Base-by-base conservation (phyloP, 2,113 vertebrate genomes). In the Strigops habroptila region DNA sequence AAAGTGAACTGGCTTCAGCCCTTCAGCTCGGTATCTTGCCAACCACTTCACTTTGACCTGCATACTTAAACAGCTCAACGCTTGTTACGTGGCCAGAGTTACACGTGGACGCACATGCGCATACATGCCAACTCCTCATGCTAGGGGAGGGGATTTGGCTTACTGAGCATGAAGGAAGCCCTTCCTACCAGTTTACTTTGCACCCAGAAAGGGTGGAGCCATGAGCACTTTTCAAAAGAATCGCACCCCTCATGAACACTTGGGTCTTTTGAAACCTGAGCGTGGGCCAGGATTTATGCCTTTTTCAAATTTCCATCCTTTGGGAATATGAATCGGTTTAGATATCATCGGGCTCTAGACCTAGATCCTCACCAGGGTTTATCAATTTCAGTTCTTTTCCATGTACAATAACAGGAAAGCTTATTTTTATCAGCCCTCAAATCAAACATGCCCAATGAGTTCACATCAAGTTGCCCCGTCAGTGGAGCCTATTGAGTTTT, bases 351-450 rank as follows among this genome's bases (percentile, higher is more conserved):
- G 68, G 51, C 71, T 82, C 33, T 73, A 90, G 90, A 75, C 44
- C 12, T 16, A 82, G 78, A 44, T 87, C 35, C 24, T 90, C 18
- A 53, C 2, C 59, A 18, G 28, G 85, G 41, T 89, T 89, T 91
- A 87, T 76, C 74, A 87, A 3, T 87, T 69, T 53, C 78, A 63
- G 31, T 87, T 87, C 60, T 86, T 96, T 87, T 70, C 41, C 59
- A 27, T 4, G 41, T 53, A 62, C 44, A 90, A 19, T 52, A 94
- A 53, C 44, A 62, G 81, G 62, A 79, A 82, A 60, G 64, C 35
- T 92, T 86, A 19, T 46, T 92, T 91, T 93, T 93, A 92, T 86
- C 95, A 91, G 86, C 46, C 39, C 31, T 76, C 46, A 70, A 73
- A 82, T 86, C 77, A 84, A 89, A 65, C 0, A 1, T 90, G 70